Conservation (phyloP, 23 tunicate species). For the Diplosoma virens region DNA sequence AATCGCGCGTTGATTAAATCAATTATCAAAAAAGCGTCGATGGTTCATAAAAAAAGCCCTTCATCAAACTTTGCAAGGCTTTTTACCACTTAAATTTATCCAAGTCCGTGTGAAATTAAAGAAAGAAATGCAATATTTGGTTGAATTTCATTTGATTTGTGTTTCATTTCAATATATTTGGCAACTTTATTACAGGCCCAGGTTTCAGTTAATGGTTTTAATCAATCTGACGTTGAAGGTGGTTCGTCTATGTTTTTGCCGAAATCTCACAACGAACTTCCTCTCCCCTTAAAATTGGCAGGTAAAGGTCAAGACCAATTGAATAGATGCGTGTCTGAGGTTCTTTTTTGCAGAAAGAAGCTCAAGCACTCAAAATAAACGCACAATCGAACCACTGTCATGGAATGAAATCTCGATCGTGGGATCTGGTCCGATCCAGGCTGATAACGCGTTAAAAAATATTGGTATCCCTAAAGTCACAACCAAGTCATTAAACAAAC, state of each 20-base stretch:
- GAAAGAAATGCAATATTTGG: too few relatives aligned
- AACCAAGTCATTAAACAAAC: constrained; percentile 7
- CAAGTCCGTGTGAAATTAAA: too few relatives aligned
- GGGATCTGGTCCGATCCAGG: neutral
- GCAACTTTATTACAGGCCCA: neutral
- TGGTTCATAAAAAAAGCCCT: too few relatives aligned
- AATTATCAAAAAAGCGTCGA: too few relatives aligned
- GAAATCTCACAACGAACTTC: constrained; percentile 34
- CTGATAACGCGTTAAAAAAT: neutral
- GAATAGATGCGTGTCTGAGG: neutral
- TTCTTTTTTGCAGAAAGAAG: neutral
- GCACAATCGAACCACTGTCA: constrained; percentile 47
- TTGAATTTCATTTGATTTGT: too few relatives aligned
- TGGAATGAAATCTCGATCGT: constrained; percentile 50
- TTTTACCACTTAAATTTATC: too few relatives aligned
- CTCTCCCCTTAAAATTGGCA: constrained; percentile 10
- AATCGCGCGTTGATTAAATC: too few relatives aligned
- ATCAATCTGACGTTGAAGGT: constrained; percentile 17
- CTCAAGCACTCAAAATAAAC: constrained; percentile 1
- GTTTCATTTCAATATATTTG: too few relatives aligned
- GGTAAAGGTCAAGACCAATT: neutral
- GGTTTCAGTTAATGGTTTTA: too few relatives aligned
- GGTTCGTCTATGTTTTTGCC: constrained; percentile 27
- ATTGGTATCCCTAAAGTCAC: constrained; percentile 12
- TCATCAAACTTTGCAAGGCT: too few relatives aligned